These are phyloP conservation scores for Dynastes hyllus DNA, from an alignment of 2,888 invertebrate species.

Conservation along the genomic window DNA sequence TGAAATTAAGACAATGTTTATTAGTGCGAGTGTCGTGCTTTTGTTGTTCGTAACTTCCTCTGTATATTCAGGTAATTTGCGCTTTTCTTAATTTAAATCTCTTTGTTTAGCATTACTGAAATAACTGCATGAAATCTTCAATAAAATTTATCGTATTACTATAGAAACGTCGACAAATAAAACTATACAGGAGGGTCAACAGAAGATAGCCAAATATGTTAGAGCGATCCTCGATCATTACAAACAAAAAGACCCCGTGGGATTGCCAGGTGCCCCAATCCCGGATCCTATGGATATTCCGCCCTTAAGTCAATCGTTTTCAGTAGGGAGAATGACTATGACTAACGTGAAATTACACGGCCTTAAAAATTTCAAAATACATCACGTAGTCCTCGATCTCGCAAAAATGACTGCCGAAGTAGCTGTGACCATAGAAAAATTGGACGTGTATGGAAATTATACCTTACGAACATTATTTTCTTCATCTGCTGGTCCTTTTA, in stretches of 20 bases:
- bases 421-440: constrained; percentile 79
- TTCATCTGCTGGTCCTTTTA: constrained; percentile 83
- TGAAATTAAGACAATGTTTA: not conserved
- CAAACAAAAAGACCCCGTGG: constrained; percentile 86
- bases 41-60: not conserved
- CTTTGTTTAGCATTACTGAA: not conserved
- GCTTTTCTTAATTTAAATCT: not conserved
- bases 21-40: not conserved
- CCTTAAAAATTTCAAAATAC: constrained; percentile 84
- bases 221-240: constrained; percentile 83
- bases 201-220: constrained; percentile 83
- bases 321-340: constrained; percentile 81
- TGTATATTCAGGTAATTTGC: not conserved
- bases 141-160: not conserved
- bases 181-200: constrained; percentile 72
- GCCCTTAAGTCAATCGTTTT: constrained; percentile 82
- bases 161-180: constrained; percentile 13
- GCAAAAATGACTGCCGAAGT: constrained; percentile 85
- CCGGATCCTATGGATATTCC: constrained; percentile 89
- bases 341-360: constrained; percentile 83
- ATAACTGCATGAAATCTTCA: no score
- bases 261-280: constrained; percentile 85
- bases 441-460: constrained; percentile 85
- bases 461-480: constrained; percentile 81
- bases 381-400: constrained; percentile 81